These are phyloP conservation scores for Phymorhynchus buccinoides DNA, from an alignment of 1,140 invertebrate genomes.

Conservation along the genomic window DNA sequence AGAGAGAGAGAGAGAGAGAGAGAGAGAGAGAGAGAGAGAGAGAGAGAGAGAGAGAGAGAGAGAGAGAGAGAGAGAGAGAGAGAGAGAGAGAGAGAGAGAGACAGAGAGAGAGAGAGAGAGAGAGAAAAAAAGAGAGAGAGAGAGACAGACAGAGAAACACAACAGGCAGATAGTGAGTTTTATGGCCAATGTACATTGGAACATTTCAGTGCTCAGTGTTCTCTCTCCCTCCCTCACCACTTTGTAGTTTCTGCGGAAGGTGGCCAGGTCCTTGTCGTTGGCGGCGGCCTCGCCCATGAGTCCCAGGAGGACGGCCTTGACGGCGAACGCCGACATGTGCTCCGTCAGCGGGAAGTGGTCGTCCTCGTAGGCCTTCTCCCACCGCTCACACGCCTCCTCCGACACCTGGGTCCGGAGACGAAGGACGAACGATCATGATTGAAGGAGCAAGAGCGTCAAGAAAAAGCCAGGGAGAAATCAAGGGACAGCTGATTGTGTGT, in stretches of 20 bases:
- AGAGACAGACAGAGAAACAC: too few species aligned
- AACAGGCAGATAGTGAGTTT: too few species aligned
- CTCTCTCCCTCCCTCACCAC: background rate
- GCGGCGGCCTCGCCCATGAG: slow-evolving; percentile 56
- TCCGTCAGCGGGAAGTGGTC: slow-evolving; percentile 63
- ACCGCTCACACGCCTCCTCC: slow-evolving; percentile 53
- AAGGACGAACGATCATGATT: too few species aligned
- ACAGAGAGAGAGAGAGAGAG: too few species aligned
- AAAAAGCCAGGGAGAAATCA: background rate
- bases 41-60: too few species aligned
- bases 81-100: too few species aligned
- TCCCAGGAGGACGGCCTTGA: slow-evolving; percentile 52
- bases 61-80: too few species aligned
- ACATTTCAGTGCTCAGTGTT: too few species aligned
- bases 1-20: too few species aligned
- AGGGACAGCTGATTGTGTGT: background rate
- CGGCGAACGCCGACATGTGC: slow-evolving; percentile 60
- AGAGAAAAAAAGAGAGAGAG: too few species aligned
- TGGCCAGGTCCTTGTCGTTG: slow-evolving; percentile 58
- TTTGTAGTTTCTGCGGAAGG: slow-evolving; percentile 32
- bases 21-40: too few species aligned
- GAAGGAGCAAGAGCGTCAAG: background rate
- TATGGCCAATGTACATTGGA: too few species aligned
- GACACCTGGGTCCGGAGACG: slow-evolving; percentile 59
- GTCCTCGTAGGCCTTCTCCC: slow-evolving; percentile 47